Evolutionary conservation across 2,797 vertebrate genomes (phyloP).

Genomic region (Enteromius thamalakanensis): DNA sequence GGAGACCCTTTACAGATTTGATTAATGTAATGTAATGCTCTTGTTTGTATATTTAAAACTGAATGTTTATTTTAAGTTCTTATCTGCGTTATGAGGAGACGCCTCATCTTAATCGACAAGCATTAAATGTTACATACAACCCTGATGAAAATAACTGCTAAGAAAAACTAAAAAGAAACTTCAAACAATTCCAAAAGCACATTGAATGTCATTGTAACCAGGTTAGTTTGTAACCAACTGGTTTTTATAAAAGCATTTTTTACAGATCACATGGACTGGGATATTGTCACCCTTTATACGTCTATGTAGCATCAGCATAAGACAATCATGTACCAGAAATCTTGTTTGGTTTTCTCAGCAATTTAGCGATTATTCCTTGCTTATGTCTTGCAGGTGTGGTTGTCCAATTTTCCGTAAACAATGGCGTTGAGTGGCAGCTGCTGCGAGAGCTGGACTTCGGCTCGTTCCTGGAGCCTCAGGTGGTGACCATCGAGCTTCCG

Average conservation of each 20-base stretch:
- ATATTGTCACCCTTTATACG: too few relatives aligned
- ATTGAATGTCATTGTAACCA: not conserved
- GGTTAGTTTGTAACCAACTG: not conserved
- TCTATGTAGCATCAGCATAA: not conserved
- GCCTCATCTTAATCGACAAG: too few relatives aligned
- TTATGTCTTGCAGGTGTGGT: conserved; percentile 81
- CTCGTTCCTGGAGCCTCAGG: conserved; percentile 93
- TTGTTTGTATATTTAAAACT: too few relatives aligned
- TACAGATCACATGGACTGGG: not conserved
- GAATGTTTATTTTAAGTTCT: too few relatives aligned
- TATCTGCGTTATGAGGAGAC: too few relatives aligned
- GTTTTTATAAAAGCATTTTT: not conserved
- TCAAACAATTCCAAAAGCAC: too few relatives aligned
- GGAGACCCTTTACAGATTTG: too few relatives aligned
- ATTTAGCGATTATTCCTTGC: too few relatives aligned
- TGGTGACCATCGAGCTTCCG: conserved; percentile 94
- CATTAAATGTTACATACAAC: too few relatives aligned
- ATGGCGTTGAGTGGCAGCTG: conserved; percentile 92
- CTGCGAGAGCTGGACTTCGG: conserved; percentile 92
- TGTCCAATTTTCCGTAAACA: conserved; percentile 94
- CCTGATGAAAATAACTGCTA: too few relatives aligned
- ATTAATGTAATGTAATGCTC: too few relatives aligned
- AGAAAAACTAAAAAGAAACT: too few relatives aligned
- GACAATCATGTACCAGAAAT: not conserved
- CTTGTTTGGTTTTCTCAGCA: not conserved